phyloP scores from a whole-genome alignment of 2,113 vertebrate species.

The Dinomys branickii region DNA sequence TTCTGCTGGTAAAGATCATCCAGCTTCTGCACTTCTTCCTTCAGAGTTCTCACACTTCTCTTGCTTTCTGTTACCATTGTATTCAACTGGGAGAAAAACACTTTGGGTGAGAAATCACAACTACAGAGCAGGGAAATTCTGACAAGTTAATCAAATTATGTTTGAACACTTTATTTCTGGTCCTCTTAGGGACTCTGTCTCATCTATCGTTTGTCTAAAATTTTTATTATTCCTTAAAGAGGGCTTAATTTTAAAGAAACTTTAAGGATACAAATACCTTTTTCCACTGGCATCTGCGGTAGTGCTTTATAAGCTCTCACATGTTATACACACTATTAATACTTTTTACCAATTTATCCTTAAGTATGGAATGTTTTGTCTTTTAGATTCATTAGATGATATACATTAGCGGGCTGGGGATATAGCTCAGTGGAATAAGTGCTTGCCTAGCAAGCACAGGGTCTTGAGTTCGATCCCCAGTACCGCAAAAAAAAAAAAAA shows the following conservation, averaged over 20 bases:
- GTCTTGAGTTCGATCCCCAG: too few relatives aligned
- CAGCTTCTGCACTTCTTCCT: slow-evolving; percentile 87
- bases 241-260: slow-evolving; percentile 18
- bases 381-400: background rate
- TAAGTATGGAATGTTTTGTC: background rate
- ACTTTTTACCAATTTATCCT: background rate
- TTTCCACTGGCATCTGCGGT: background rate
- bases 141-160: background rate
- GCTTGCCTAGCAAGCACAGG: too few relatives aligned
- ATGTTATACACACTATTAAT: background rate
- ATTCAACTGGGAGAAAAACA: slow-evolving; percentile 81
- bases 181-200: background rate
- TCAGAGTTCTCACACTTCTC: slow-evolving; percentile 82
- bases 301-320: background rate
- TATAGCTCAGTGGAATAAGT: too few relatives aligned
- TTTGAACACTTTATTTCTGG: slow-evolving; percentile 22
- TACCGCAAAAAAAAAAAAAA: too few relatives aligned
- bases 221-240: slow-evolving; percentile 12
- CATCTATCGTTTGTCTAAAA: background rate
- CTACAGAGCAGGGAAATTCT: slow-evolving; percentile 4
- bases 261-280: background rate
- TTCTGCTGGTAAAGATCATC: slow-evolving; percentile 87
- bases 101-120: slow-evolving; percentile 57
- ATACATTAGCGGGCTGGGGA: background rate
- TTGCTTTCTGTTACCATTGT: slow-evolving; percentile 85